Base-by-base conservation (phyloP, 1,140 invertebrate species). In the Habropoda laboriosa region DNA sequence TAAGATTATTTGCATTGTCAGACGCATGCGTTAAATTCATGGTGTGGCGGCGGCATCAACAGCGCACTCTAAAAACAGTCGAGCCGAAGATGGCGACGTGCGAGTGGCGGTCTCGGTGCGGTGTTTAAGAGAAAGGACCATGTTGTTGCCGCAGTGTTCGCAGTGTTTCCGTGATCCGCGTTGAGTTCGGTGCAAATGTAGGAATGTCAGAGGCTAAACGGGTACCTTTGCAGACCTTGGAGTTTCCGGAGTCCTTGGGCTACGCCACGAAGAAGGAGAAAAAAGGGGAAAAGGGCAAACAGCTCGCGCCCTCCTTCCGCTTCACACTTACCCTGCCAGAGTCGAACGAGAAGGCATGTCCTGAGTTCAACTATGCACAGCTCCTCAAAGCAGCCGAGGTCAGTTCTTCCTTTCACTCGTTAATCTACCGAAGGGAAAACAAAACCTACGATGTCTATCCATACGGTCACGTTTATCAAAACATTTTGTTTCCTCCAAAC, bases 341-440 rank as follows among this genome's bases (percentile, higher is more conserved):
- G 89, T 95, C 95, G 18, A 95, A 94, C 89, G 95, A 95, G 89
- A 92, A 93, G 91, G 94, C 93, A 91, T 95, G 94, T 92, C 94
- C 95, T 68, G 95, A 95, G 92, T 95, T 94, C 93, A 95, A 94
- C 91, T 96, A 95, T 92, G 92, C 93, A 86, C 94, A 95, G 82
- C 93, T 95, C 85, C 90, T 95, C 84, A 94, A 93, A 91, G 89
- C 93, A 88, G 93, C 92, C 86, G 94, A 95, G 94, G 95, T 95
- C 92, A 94, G 93, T 94, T 57, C 57, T 79, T 45, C 77, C 77
- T 73, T 79, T 79, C 70, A 79, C 77, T 40, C 58, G 38, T 61
- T 42, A 38, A 79, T 55, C 21, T 38, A 55, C 8, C n/a, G 13
- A 61, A 77, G n/a, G 16, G 12, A 64, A 53, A 55, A 57, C 47